phyloP scores from a whole-genome alignment of 2,113 vertebrate species.

The Cynocephalus volans region DNA sequence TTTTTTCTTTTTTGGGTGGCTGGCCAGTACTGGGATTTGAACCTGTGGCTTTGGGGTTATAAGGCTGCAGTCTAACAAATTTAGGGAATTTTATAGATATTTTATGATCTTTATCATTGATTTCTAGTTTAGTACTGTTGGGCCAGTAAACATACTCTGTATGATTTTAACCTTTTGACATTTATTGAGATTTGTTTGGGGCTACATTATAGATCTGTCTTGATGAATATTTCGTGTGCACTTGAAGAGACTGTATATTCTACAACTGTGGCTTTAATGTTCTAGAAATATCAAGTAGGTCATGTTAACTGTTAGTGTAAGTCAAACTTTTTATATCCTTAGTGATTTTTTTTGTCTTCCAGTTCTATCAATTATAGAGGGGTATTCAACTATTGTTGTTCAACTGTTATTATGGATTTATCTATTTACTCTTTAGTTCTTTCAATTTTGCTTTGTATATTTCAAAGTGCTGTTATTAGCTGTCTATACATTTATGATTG shows the following conservation, averaged over 20 bases:
- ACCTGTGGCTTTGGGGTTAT: no score
- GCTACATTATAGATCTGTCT: not conserved
- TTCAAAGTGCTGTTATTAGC: not conserved
- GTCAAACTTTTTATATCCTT: not conserved
- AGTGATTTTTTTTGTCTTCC: not conserved
- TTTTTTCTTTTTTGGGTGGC: no score
- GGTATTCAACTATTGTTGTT: not conserved
- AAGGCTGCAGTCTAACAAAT: not conserved
- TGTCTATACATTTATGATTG: not conserved
- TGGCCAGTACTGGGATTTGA: no score
- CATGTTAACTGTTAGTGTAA: not conserved
- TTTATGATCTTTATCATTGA: not conserved
- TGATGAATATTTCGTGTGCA: not conserved
- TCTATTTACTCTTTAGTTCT: not conserved
- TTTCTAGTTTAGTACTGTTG: not conserved
- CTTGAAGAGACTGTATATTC: not conserved
- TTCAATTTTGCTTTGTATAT: not conserved
- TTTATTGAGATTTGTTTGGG: not conserved
- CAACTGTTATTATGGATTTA: not conserved
- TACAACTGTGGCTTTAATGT: not conserved
- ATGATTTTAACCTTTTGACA: not conserved
- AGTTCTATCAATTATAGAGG: not conserved
- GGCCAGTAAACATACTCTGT: not conserved
- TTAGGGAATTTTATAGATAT: not conserved
- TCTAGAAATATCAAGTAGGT: not conserved